Evolutionary conservation across 2,888 invertebrate species (phyloP).

Genomic region (Poecilus cupreus): DNA sequence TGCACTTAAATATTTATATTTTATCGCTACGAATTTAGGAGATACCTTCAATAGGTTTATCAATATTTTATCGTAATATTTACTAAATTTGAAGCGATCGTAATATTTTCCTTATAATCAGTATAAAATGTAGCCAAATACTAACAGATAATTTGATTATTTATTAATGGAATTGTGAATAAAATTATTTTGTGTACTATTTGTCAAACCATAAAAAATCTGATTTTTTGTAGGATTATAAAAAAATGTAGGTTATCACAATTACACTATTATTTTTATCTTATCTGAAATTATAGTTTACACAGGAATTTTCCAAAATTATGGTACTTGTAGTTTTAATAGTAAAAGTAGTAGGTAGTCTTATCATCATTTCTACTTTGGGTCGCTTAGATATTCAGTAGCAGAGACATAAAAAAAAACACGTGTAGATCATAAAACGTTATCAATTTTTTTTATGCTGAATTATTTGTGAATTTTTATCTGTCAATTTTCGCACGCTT

Average conservation of each 20-base stretch:
- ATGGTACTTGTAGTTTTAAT: constrained; percentile 24
- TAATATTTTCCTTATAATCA: background rate
- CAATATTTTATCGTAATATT: background rate
- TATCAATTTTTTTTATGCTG: background rate
- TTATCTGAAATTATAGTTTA: constrained; percentile 45
- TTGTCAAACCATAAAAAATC: background rate
- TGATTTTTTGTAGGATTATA: constrained; percentile 11
- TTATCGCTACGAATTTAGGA: background rate
- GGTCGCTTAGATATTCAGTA: background rate
- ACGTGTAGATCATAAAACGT: constrained; percentile 10
- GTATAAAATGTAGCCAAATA: background rate
- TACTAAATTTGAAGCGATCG: background rate
- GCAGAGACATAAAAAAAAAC: constrained; percentile 15
- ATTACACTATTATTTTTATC: constrained; percentile 45
- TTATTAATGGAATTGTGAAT: background rate
- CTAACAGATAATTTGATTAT: too few relatives aligned
- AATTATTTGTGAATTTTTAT: background rate
- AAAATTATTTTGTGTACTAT: background rate
- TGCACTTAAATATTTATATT: constrained; percentile 1
- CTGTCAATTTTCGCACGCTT: background rate
- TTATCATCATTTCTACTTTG: background rate
- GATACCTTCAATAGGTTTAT: background rate
- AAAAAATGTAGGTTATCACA: constrained; percentile 44
- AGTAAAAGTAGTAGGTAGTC: constrained; percentile 1
- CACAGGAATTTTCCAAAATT: constrained; percentile 46